These are phyloP conservation scores for Echiichthys vipera DNA, from an alignment of 2,797 vertebrate species.

Conservation along the genomic window DNA sequence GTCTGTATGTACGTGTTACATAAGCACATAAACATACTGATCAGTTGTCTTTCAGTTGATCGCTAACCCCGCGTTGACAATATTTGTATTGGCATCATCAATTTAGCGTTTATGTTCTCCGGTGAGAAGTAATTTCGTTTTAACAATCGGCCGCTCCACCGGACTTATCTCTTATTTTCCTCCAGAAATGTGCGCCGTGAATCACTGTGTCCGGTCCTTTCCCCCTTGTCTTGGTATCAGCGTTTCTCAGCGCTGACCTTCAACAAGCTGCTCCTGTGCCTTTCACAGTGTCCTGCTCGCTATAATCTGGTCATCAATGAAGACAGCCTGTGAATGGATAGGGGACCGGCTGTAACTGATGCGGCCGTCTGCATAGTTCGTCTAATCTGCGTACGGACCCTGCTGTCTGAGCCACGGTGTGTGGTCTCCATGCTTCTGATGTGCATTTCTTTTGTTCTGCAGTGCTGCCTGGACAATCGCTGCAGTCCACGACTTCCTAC, in stretches of 20 bases:
- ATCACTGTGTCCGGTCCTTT: slow-evolving; percentile 7
- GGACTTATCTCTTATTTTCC: slow-evolving; percentile 5
- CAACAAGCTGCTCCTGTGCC: slow-evolving; percentile 13
- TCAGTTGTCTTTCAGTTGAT: slow-evolving; percentile 7
- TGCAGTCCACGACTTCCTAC: slow-evolving; percentile 12
- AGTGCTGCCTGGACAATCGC: slow-evolving; percentile 20
- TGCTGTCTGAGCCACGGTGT: slow-evolving; percentile 60
- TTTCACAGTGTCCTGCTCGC: slow-evolving; percentile 42
- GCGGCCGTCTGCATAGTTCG: slow-evolving; percentile 74
- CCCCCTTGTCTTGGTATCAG: slow-evolving; percentile 1
- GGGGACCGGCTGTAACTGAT: slow-evolving; percentile 71
- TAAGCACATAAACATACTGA: not conserved
- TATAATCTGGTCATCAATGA: slow-evolving; percentile 61
- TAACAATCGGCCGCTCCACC: not conserved
- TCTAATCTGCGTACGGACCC: slow-evolving; percentile 74
- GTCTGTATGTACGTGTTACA: not conserved
- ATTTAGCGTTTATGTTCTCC: not conserved
- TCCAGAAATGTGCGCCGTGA: slow-evolving; percentile 26
- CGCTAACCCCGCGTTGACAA: not conserved
- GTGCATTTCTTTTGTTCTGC: slow-evolving; percentile 32
- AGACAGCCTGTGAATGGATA: slow-evolving; percentile 56
- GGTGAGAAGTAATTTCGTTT: slow-evolving; percentile 5
- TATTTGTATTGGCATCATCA: slow-evolving; percentile 29
- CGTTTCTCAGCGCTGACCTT: slow-evolving; percentile 52
- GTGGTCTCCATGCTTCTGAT: slow-evolving; percentile 66